Percentiles rank a stretch among this genome's conserved stretches.
Evolutionary conservation across 2,113 vertebrate genomes (phyloP).

Genomic region (Gobiocypris rarus): DNA sequence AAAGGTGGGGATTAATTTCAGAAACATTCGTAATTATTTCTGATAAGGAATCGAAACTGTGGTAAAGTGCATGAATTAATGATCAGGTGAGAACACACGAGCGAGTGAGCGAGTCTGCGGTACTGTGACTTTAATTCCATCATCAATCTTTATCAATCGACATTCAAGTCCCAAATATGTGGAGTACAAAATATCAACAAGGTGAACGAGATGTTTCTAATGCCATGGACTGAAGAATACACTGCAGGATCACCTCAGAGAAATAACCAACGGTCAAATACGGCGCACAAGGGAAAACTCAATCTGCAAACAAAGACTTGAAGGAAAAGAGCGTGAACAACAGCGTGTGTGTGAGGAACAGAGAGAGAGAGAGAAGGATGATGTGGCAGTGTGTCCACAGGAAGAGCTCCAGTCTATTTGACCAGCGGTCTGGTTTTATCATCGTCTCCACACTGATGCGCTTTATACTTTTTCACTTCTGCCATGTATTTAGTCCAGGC

Average conservation of each 20-base stretch:
- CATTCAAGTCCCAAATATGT: constrained; percentile 50
- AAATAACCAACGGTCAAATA: neutral
- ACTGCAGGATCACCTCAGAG: neutral
- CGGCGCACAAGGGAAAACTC: neutral
- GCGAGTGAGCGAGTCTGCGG: neutral
- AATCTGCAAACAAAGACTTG: constrained; percentile 3
- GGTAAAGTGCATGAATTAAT: neutral
- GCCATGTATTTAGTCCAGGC: constrained; percentile 98
- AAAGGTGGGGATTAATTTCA: no score
- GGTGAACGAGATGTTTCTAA: constrained; percentile 34
- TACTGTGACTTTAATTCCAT: constrained; percentile 60
- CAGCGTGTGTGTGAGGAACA: no score
- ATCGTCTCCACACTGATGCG: constrained; percentile 93
- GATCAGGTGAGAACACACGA: neutral
- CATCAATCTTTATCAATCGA: constrained; percentile 59
- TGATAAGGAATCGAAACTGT: neutral
- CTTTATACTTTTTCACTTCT: constrained; percentile 98
- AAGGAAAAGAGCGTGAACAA: neutral
- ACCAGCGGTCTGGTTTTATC: constrained; percentile 95
- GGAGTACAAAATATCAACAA: constrained; percentile 48
- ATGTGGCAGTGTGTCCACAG: constrained; percentile 61
- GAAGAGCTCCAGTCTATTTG: constrained; percentile 77
- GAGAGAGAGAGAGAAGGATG: no score
- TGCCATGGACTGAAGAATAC: constrained; percentile 44
- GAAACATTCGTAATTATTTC: no score